A percentile compares a stretch with the other conserved stretches of the same genome.
These are phyloP conservation scores for Hipposideros armiger DNA, from an alignment of 2,113 vertebrate species.

Conservation along the genomic window DNA sequence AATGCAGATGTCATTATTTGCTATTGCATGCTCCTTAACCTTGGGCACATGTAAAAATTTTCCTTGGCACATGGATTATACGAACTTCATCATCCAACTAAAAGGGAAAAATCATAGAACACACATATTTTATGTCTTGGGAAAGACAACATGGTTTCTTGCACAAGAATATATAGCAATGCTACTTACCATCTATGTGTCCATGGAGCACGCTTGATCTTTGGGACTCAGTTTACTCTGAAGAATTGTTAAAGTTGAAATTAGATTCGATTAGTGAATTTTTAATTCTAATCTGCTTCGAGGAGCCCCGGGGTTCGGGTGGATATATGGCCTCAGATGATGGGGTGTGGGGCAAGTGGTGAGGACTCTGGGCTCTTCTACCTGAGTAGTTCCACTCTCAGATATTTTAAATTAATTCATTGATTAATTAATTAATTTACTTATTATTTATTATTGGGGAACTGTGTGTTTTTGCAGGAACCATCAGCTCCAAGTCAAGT, in stretches of 20 bases:
- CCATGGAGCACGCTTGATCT: neutral
- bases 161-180: neutral
- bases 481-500: too few species aligned
- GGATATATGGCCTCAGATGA: neutral
- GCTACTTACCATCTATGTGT: neutral
- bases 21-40: neutral
- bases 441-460: too few species aligned
- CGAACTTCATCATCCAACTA: neutral
- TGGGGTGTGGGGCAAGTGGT: rapidly evolving
- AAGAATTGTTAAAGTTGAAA: neutral
- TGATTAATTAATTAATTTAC: too few species aligned
- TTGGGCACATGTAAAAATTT: neutral
- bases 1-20: neutral
- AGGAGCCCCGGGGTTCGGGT: neutral
- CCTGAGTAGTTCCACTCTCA: neutral
- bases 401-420: neutral
- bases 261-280: neutral
- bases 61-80: neutral
- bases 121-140: neutral
- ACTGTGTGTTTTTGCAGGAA: too few species aligned
- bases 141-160: neutral
- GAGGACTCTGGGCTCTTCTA: neutral
- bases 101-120: neutral
- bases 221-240: neutral
- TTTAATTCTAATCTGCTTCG: neutral